Evolutionary conservation across 2,797 vertebrate genomes (phyloP).

Genomic region (Todus mexicanus): DNA sequence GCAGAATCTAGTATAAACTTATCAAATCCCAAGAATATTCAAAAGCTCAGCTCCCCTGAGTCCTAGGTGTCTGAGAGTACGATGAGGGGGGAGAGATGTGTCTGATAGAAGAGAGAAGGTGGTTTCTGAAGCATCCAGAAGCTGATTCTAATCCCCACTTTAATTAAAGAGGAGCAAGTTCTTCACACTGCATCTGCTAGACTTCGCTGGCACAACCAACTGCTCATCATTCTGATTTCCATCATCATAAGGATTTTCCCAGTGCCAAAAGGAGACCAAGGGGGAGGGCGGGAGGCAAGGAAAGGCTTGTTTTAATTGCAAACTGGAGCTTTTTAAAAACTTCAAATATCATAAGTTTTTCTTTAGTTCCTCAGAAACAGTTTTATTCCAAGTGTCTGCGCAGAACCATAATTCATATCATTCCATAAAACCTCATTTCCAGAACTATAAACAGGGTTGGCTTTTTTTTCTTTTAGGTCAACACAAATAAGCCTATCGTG

Average conservation of each 20-base stretch:
- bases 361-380: background rate
- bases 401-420: conserved; percentile 31
- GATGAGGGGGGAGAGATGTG: background rate
- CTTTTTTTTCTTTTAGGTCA: background rate
- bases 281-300: background rate
- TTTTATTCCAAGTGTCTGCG: conserved; percentile 15
- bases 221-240: background rate
- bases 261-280: conserved; percentile 22
- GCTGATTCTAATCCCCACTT: conserved; percentile 10
- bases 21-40: background rate
- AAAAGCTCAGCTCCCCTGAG: background rate
- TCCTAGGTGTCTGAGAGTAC: background rate
- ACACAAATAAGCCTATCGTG: background rate
- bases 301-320: conserved; percentile 10
- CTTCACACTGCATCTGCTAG: conserved; percentile 14
- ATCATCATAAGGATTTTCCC: background rate
- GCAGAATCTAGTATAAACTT: background rate
- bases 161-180: conserved; percentile 45
- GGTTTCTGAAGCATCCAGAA: background rate
- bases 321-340: conserved; percentile 26
- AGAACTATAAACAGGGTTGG: background rate
- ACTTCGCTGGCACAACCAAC: background rate
- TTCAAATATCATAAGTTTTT: conserved; percentile 7
- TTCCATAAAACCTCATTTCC: conserved; percentile 41
- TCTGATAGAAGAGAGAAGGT: background rate